Percentiles rank a stretch among this genome's conserved stretches.
Conservation (phyloP, 2,888 invertebrate species). For the Amblyteles armatorius region DNA sequence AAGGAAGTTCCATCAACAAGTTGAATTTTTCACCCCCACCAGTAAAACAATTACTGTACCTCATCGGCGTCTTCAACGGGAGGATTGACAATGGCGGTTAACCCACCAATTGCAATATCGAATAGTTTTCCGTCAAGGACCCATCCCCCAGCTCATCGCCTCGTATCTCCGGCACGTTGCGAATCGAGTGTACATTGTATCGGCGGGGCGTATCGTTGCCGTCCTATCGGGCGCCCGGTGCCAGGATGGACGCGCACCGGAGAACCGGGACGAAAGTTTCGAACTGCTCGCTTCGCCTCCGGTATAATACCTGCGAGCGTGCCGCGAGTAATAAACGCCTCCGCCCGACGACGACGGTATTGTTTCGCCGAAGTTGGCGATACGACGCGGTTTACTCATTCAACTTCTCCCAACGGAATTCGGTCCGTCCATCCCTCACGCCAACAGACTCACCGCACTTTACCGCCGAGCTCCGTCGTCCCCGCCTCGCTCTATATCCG, state of each 20-base stretch:
- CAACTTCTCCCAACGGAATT: slow-evolving; percentile 36
- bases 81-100: neutral
- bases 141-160: neutral
- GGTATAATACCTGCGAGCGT: slow-evolving; percentile 13
- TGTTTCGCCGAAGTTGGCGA: slow-evolving; percentile 17
- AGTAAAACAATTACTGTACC: neutral
- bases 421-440: slow-evolving; percentile 4
- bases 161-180: slow-evolving; percentile 7
- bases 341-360: slow-evolving; percentile 26
- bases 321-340: slow-evolving; percentile 31
- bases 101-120: neutral
- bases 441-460: neutral
- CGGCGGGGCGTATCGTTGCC: neutral
- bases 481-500: neutral
- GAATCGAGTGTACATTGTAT: neutral
- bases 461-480: neutral
- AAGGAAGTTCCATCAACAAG: neutral
- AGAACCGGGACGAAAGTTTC: slow-evolving; percentile 1
- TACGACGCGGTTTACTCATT: slow-evolving; percentile 31
- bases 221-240: neutral
- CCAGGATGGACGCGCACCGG: neutral
- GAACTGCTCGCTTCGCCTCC: neutral
- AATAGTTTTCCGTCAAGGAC: neutral
- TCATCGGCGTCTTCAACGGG: neutral
- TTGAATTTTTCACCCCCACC: neutral